Evolutionary conservation across 2,113 vertebrate genomes (phyloP).

Genomic region (Hyperopisus bebe): DNA sequence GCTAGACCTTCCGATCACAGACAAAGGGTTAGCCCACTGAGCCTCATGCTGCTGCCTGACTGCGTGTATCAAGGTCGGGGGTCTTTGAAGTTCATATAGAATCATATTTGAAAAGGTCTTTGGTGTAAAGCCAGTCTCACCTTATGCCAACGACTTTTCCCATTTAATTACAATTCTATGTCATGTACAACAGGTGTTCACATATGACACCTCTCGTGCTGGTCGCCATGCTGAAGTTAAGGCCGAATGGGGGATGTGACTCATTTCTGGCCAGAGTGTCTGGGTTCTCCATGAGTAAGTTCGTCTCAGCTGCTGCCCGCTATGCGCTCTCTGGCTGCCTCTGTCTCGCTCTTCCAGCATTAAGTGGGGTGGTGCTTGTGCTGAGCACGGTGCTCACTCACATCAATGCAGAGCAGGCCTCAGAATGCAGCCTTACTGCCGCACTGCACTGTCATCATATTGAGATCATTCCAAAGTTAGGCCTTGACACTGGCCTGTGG

Average conservation of each 20-base stretch:
- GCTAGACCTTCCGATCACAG: neutral
- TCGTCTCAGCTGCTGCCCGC: neutral
- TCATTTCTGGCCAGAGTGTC: constrained; percentile 78
- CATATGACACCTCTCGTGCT: constrained; percentile 91
- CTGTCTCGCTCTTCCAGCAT: constrained; percentile 59
- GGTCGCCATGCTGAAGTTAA: constrained; percentile 78
- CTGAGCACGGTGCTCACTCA: constrained; percentile 90
- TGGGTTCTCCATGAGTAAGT: constrained; percentile 87
- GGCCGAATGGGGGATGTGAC: constrained; percentile 78
- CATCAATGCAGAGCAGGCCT: constrained; percentile 90
- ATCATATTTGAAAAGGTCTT: neutral
- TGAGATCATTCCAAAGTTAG: neutral
- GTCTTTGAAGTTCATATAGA: neutral
- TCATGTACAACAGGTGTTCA: constrained; percentile 69
- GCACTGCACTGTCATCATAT: neutral
- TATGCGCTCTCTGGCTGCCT: neutral
- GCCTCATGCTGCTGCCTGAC: neutral
- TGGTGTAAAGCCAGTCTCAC: neutral
- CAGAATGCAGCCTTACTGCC: constrained; percentile 62
- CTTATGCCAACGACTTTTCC: neutral
- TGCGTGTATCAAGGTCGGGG: neutral
- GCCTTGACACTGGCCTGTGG: neutral
- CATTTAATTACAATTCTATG: neutral
- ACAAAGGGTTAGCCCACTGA: neutral
- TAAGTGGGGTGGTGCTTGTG: constrained; percentile 88